Evolutionary conservation across 2,888 invertebrate genomes (phyloP).

Genomic region (Netelia fuscicornis): DNA sequence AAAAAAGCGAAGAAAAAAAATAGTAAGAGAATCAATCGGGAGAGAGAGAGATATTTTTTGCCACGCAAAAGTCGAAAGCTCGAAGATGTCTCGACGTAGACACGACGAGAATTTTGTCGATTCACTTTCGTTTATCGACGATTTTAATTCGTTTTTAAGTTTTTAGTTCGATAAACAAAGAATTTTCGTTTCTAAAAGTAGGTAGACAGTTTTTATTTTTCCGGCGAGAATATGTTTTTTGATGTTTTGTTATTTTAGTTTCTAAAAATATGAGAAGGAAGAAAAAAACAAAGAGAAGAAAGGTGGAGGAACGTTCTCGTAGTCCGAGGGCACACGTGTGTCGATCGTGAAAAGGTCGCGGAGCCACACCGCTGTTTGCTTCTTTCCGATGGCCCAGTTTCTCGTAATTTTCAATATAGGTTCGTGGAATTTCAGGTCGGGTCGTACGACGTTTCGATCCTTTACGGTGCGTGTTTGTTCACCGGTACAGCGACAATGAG

Average conservation of each 20-base stretch:
- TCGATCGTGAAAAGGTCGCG: constrained; percentile 35
- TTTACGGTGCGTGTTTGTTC: constrained; percentile 2
- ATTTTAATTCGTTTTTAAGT: constrained; percentile 10
- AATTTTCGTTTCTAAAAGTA: not conserved
- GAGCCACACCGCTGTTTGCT: constrained; percentile 20
- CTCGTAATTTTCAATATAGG: constrained; percentile 58
- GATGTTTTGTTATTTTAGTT: not conserved
- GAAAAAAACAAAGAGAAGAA: not conserved
- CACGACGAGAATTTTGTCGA: too few relatives aligned
- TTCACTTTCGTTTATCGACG: not conserved
- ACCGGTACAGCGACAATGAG: too few relatives aligned
- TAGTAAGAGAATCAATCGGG: constrained; percentile 25
- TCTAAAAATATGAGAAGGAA: not conserved
- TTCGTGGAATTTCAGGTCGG: constrained; percentile 6
- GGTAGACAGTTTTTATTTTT: not conserved
- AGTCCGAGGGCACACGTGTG: constrained; percentile 31
- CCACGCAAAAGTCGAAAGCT: constrained; percentile 6
- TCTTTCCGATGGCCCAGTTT: constrained; percentile 61
- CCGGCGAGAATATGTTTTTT: not conserved
- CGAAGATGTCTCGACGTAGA: not conserved
- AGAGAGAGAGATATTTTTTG: constrained; percentile 7
- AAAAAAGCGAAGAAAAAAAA: constrained; percentile 18
- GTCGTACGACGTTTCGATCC: constrained; percentile 31
- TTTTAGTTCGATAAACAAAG: not conserved
- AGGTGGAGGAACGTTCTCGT: not conserved